Evolutionary conservation across 2,797 vertebrate genomes (phyloP).

Genomic region (Neopelma chrysocephalum): DNA sequence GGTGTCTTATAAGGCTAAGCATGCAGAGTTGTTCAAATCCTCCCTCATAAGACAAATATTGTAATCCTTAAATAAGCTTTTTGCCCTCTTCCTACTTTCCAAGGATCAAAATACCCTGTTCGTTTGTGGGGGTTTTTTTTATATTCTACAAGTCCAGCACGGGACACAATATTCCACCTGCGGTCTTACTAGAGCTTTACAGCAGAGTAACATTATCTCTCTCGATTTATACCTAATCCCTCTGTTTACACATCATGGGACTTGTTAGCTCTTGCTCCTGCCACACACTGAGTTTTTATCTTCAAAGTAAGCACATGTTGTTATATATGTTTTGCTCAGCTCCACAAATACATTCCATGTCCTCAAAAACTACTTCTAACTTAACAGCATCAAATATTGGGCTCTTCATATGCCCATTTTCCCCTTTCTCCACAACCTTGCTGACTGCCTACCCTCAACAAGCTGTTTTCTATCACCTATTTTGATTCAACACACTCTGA

Average conservation of each 20-base stretch:
- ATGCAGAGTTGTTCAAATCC: background rate
- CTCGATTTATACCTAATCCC: conserved; percentile 45
- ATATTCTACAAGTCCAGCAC: background rate
- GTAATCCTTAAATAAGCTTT: conserved; percentile 41
- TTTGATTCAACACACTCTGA: background rate
- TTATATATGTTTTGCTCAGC: background rate
- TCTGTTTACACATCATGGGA: conserved; percentile 31
- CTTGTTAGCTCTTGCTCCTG: conserved; percentile 26
- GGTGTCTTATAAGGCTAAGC: background rate
- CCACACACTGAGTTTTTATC: background rate
- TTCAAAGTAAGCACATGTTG: background rate
- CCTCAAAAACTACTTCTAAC: background rate
- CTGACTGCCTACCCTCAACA: background rate
- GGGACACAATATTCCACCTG: background rate
- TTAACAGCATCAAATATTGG: background rate
- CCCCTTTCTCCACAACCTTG: background rate
- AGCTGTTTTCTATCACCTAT: background rate
- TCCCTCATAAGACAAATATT: background rate
- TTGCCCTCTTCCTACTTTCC: background rate
- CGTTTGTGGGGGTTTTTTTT: background rate
- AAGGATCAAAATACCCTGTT: conserved; percentile 12
- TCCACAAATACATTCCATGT: background rate
- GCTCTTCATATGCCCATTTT: background rate
- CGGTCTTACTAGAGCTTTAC: conserved; percentile 8
- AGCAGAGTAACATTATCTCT: conserved; percentile 32